phyloP scores from a whole-genome alignment of 2,888 invertebrate species.

The Leucophenga montana region DNA sequence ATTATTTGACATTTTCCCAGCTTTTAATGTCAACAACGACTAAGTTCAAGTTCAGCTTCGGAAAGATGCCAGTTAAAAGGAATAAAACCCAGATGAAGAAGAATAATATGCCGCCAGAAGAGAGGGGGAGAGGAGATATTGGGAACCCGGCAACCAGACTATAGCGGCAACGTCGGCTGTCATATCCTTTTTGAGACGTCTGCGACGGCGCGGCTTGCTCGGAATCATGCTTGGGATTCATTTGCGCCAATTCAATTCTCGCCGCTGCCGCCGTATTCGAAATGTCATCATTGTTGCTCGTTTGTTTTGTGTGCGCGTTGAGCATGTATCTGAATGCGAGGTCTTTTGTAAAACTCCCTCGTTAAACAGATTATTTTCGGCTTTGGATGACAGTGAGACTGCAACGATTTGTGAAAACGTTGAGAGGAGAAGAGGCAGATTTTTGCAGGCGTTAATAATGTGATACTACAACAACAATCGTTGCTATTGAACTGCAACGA shows the following conservation, averaged over 20 bases:
- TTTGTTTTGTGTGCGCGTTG: constrained; percentile 41
- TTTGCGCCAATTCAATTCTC: constrained; percentile 55
- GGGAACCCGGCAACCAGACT: background rate
- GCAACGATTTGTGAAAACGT: background rate
- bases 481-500: constrained; percentile 36
- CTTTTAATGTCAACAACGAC: constrained; percentile 67
- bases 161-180: constrained; percentile 43
- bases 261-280: background rate
- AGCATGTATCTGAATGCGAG: constrained; percentile 34
- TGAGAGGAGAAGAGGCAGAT: too few species aligned
- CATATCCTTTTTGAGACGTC: constrained; percentile 61
- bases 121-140: background rate
- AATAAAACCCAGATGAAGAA: background rate
- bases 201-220: constrained; percentile 24
- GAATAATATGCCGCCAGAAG: background rate
- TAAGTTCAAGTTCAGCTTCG: constrained; percentile 36
- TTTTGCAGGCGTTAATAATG: constrained; percentile 68
- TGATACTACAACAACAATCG: constrained; percentile 33
- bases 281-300: constrained; percentile 66
- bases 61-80: constrained; percentile 30
- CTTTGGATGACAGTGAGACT: constrained; percentile 42
- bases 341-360: constrained; percentile 71
- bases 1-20: constrained; percentile 71
- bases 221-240: constrained; percentile 55
- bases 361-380: constrained; percentile 71